These are phyloP conservation scores for Archegozetes longisetosus DNA, from an alignment of 1,140 invertebrate species.

Conservation along the genomic window DNA sequence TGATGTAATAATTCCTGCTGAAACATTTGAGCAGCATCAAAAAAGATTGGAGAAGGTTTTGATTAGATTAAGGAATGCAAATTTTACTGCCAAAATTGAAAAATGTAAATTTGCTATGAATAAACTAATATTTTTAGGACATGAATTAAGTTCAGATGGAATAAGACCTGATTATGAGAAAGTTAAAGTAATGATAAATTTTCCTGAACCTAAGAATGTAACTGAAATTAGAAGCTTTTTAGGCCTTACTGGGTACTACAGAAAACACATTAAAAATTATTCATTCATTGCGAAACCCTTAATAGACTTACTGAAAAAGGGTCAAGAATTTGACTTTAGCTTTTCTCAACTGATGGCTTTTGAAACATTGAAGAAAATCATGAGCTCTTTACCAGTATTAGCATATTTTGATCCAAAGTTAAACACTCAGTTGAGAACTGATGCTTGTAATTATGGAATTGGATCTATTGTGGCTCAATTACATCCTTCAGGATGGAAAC, in stretches of 20 bases:
- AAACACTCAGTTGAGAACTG: conserved; percentile 12
- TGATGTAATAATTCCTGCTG: conserved; percentile 22
- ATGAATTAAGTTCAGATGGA: conserved; percentile 9
- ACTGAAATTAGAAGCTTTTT: neutral
- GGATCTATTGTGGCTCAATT: conserved; percentile 25
- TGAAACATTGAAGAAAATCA: neutral
- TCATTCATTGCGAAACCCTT: neutral
- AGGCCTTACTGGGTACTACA: neutral
- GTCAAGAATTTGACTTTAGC: neutral
- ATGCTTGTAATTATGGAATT: conserved; percentile 24
- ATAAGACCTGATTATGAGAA: neutral
- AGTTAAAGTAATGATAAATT: neutral
- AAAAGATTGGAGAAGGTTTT: conserved; percentile 22
- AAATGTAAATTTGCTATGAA: conserved; percentile 18
- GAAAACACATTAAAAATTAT: neutral
- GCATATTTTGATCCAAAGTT: neutral
- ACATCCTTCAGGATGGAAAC: neutral
- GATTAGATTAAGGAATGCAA: conserved; percentile 8
- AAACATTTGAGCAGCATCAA: conserved; percentile 20
- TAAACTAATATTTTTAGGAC: conserved; percentile 17
- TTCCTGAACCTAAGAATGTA: neutral
- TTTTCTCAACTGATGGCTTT: neutral
- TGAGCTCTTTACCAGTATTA: neutral
- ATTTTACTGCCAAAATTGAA: conserved; percentile 22
- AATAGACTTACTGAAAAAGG: neutral